A percentile compares a stretch with the other conserved stretches of the same genome.
Evolutionary conservation across 2,797 vertebrate genomes (phyloP).

Genomic region (Australoheros facetus): DNA sequence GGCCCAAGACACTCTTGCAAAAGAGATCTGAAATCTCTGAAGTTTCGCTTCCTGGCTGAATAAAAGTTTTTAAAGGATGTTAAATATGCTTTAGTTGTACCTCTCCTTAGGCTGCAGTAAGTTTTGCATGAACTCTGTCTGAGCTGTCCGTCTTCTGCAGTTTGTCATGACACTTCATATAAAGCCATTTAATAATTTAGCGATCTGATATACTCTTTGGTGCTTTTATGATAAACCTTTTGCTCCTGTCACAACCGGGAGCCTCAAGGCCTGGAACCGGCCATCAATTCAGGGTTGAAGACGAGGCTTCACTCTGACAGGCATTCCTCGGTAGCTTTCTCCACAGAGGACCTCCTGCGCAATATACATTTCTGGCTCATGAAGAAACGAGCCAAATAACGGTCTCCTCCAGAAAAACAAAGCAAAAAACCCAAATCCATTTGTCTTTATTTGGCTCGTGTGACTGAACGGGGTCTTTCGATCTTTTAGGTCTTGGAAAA

Average conservation of each 20-base stretch:
- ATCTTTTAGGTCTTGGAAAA: constrained; percentile 12
- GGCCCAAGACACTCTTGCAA: not conserved
- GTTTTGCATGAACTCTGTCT: not conserved
- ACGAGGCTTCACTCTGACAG: constrained; percentile 51
- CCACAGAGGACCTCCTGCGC: constrained; percentile 48
- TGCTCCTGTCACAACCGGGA: constrained; percentile 46
- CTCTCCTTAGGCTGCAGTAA: not conserved
- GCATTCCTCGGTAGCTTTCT: constrained; percentile 42
- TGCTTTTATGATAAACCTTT: constrained; percentile 52
- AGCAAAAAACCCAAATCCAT: constrained; percentile 19
- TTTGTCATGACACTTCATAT: constrained; percentile 33
- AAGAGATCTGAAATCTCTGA: not conserved
- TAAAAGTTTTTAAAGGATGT: not conserved
- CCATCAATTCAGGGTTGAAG: constrained; percentile 50
- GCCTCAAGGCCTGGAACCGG: constrained; percentile 39
- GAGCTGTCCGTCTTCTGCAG: not conserved
- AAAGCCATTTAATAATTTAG: constrained; percentile 36
- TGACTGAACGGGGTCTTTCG: constrained; percentile 29
- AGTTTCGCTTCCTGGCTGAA: no score
- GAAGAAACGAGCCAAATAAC: constrained; percentile 57
- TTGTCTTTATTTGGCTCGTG: constrained; percentile 60
- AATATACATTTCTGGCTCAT: constrained; percentile 71
- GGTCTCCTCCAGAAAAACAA: constrained; percentile 58
- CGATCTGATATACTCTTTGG: constrained; percentile 42
- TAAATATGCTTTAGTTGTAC: not conserved